Evolutionary conservation across 2,113 vertebrate genomes (phyloP).

Genomic region (Phaethornis superciliosus): DNA sequence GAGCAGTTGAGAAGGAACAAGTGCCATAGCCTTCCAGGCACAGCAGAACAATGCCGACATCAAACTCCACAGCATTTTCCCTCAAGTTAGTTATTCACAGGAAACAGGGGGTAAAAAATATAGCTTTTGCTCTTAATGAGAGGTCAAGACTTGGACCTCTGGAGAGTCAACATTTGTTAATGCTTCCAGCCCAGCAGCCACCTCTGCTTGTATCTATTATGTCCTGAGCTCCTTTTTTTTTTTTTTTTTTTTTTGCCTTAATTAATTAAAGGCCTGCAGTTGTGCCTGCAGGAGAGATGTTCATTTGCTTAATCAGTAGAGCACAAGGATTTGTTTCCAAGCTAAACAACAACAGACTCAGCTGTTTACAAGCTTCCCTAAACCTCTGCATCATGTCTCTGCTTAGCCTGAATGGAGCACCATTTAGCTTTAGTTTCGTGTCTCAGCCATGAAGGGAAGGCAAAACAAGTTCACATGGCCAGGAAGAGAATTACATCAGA

Average conservation of each 20-base stretch:
- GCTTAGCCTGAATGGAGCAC: neutral
- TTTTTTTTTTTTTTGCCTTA: neutral
- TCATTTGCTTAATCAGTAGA: neutral
- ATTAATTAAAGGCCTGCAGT: neutral
- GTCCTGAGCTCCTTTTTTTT: neutral
- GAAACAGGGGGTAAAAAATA: accelerated
- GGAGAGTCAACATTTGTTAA: neutral
- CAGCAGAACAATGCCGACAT: neutral
- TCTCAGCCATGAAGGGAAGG: neutral
- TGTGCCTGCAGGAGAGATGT: neutral
- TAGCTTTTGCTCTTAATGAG: neutral
- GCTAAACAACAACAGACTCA: neutral
- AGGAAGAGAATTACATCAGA: neutral
- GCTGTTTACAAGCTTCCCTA: neutral
- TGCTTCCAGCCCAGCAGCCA: neutral
- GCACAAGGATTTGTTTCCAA: neutral
- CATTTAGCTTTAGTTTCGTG: neutral
- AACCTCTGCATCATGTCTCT: neutral
- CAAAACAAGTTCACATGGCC: accelerated
- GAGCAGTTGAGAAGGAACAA: neutral
- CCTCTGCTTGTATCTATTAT: neutral
- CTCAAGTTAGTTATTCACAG: neutral
- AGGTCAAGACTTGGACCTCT: neutral
- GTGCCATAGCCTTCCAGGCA: neutral
- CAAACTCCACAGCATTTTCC: neutral